A percentile compares a stretch with the other conserved stretches of the same genome.
phyloP scores from a whole-genome alignment of 2,888 invertebrate genomes.

The Eugnorisma glareosa region DNA sequence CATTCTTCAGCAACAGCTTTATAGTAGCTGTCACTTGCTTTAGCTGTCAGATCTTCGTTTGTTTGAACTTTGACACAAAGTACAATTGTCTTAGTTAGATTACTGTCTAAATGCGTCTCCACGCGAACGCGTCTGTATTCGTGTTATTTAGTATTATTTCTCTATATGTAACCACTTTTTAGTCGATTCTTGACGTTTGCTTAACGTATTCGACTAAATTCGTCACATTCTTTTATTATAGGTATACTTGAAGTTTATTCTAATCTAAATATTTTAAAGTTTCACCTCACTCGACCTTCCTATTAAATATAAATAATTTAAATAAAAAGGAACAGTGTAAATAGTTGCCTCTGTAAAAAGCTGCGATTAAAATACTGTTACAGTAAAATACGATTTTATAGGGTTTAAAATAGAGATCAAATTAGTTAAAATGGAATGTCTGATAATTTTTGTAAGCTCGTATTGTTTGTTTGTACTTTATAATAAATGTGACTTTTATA shows the following conservation, averaged over 20 bases:
- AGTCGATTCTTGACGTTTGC: constrained; percentile 40
- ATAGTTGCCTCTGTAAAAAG: constrained; percentile 64
- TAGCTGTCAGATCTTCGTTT: constrained; percentile 60
- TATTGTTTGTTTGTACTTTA: constrained; percentile 58
- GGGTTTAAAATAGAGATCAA: constrained; percentile 73
- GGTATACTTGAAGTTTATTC: constrained; percentile 42
- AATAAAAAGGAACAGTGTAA: constrained; percentile 63
- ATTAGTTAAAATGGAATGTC: constrained; percentile 71
- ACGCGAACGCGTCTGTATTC: constrained; percentile 32
- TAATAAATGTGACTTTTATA: constrained; percentile 17
- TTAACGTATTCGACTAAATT: constrained; percentile 43
- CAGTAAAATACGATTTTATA: constrained; percentile 68
- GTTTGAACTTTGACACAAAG: constrained; percentile 63
- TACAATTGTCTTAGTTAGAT: constrained; percentile 50
- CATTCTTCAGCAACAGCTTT: constrained; percentile 28
- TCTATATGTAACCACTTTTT: constrained; percentile 27
- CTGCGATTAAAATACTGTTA: constrained; percentile 73
- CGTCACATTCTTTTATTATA: constrained; percentile 25
- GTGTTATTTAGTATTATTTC: constrained; percentile 24
- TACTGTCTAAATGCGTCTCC: constrained; percentile 43
- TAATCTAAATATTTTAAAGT: constrained; percentile 52
- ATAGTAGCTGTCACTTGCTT: constrained; percentile 26
- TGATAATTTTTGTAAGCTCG: constrained; percentile 62
- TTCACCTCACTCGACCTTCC: constrained; percentile 71
- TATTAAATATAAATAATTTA: constrained; percentile 67